These are phyloP conservation scores for Canis aureus DNA, from an alignment of 2,113 vertebrate species.

Conservation along the genomic window DNA sequence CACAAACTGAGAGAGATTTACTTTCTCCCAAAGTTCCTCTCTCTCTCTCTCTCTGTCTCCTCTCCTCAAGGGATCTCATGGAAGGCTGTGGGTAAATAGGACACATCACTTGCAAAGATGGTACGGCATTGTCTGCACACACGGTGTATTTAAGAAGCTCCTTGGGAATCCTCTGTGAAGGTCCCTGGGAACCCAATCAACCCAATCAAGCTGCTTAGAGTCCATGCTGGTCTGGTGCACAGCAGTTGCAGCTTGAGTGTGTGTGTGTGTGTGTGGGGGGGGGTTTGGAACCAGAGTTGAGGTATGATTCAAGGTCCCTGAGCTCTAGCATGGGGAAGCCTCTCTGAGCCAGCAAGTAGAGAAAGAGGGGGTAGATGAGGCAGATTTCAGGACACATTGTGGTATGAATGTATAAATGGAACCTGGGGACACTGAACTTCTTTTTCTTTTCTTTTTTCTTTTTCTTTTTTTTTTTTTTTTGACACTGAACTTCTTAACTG, in stretches of 20 bases:
- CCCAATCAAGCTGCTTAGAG: background rate
- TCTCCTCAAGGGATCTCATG: background rate
- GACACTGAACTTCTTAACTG: background rate
- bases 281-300: background rate
- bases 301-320: background rate
- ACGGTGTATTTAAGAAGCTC: background rate
- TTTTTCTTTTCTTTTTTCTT: background rate
- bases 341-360: background rate
- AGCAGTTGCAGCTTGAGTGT: background rate
- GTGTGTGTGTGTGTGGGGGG: background rate
- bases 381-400: background rate
- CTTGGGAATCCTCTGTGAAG: background rate
- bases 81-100: slow-evolving; percentile 40
- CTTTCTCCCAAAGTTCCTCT: slow-evolving; percentile 11
- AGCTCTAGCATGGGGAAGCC: background rate
- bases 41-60: background rate
- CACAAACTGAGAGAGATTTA: slow-evolving; percentile 67
- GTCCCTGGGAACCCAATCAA: background rate
- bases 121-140: background rate
- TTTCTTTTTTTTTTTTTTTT: too few species aligned
- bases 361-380: background rate
- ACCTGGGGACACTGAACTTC: background rate
- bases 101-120: background rate
- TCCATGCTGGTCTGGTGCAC: background rate
- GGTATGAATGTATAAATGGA: background rate